Percentiles rank a stretch among this genome's conserved stretches.
These are phyloP conservation scores for Rostratula benghalensis DNA, from an alignment of 2,113 vertebrate genomes.

Conservation along the genomic window DNA sequence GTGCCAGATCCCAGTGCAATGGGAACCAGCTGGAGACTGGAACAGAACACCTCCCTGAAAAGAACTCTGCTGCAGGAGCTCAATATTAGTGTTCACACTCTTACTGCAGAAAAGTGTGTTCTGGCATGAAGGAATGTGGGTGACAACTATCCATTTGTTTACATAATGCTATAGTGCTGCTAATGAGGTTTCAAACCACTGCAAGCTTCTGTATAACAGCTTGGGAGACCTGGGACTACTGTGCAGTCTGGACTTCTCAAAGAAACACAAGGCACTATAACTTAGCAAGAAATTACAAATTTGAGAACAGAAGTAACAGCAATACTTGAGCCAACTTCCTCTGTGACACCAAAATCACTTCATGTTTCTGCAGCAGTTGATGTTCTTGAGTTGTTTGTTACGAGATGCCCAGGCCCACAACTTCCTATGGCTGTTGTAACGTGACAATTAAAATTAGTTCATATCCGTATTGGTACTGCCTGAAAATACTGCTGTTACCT, in stretches of 20 bases:
- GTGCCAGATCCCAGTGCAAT: fast-evolving
- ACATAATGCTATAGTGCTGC: not conserved
- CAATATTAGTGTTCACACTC: fast-evolving
- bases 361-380: fast-evolving
- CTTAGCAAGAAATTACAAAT: not conserved
- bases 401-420: not conserved
- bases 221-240: not conserved
- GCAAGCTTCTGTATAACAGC: fast-evolving
- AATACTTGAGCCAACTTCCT: fast-evolving
- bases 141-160: fast-evolving
- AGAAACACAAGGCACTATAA: fast-evolving
- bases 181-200: not conserved
- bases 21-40: fast-evolving
- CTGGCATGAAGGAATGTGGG: not conserved
- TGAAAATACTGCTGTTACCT: not conserved
- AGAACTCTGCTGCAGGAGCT: not conserved
- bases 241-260: not conserved
- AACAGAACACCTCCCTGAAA: fast-evolving
- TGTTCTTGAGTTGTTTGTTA: not conserved
- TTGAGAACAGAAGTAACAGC: not conserved
- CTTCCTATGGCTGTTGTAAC: not conserved
- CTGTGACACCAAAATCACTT: not conserved
- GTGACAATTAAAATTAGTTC: not conserved
- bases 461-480: fast-evolving
- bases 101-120: fast-evolving